Conservation (phyloP, 1,140 invertebrate genomes). For the Oreohelix idahoensis region DNA sequence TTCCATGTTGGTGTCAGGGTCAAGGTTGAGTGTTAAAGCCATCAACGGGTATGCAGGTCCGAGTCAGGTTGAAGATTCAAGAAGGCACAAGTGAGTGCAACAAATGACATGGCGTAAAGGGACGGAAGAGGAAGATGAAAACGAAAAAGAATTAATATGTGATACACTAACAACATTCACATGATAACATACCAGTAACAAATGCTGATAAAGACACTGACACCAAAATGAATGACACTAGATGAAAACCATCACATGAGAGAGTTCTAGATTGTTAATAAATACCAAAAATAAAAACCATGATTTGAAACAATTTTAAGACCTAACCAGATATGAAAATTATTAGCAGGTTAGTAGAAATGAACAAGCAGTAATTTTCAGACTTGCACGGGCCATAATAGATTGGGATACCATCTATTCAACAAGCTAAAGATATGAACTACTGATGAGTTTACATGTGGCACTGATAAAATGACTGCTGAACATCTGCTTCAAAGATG, state of each 20-base stretch:
- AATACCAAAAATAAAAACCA: no score
- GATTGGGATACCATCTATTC: no score
- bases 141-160: background rate
- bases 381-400: no score
- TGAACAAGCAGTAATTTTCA: no score
- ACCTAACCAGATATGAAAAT: no score
- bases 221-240: background rate
- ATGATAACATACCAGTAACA: background rate
- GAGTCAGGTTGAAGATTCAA: background rate
- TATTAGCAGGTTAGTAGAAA: no score
- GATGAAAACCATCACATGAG: background rate
- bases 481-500: no score
- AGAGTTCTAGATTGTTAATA: background rate
- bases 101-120: background rate
- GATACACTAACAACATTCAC: background rate
- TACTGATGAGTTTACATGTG: no score
- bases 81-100: background rate
- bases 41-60: background rate
- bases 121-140: background rate
- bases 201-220: background rate
- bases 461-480: no score
- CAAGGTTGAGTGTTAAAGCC: background rate
- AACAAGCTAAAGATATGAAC: no score
- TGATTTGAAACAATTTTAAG: no score
- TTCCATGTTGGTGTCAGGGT: no score